phyloP scores from a whole-genome alignment of 2,113 vertebrate species.

The Periophthalmodon schlosseri region DNA sequence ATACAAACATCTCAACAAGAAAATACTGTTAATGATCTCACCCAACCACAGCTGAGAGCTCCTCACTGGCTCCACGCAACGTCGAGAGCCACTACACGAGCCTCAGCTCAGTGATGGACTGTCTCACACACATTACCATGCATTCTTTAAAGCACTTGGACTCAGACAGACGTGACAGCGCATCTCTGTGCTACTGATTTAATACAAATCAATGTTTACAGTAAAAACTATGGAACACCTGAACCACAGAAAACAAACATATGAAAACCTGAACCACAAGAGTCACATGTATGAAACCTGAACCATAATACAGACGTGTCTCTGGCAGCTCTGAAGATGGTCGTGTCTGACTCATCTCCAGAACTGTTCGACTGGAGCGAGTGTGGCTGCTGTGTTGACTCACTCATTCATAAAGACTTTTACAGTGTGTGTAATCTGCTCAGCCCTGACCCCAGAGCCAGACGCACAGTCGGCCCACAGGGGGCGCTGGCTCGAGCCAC shows the following conservation, averaged over 20 bases:
- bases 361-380: slow-evolving; percentile 48
- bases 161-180: slow-evolving; percentile 38
- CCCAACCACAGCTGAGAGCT: slow-evolving; percentile 12
- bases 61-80: slow-evolving; percentile 60
- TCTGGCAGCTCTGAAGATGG: slow-evolving; percentile 48
- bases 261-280: no score
- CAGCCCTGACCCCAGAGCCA: slow-evolving; percentile 64
- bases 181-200: slow-evolving; percentile 43
- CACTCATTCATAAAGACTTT: slow-evolving; percentile 60
- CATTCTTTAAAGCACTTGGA: slow-evolving; percentile 44
- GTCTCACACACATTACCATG: slow-evolving; percentile 12
- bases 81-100: slow-evolving; percentile 58
- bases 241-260: slow-evolving; percentile 17
- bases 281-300: slow-evolving; percentile 35
- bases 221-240: slow-evolving; percentile 57
- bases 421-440: slow-evolving; percentile 57
- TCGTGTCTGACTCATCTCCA: slow-evolving; percentile 65
- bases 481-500: slow-evolving; percentile 55
- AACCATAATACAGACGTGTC: slow-evolving; percentile 49
- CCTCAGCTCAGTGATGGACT: slow-evolving; percentile 33
- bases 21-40: slow-evolving; percentile 12
- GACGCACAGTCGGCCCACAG: slow-evolving; percentile 66
- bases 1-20: neutral
- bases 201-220: slow-evolving; percentile 47
- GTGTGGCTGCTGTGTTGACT: slow-evolving; percentile 62